Evolutionary conservation across 37 sponge, comb jelly and placozoan species (phyloP).

Genomic region (Ephydatia muelleri): DNA sequence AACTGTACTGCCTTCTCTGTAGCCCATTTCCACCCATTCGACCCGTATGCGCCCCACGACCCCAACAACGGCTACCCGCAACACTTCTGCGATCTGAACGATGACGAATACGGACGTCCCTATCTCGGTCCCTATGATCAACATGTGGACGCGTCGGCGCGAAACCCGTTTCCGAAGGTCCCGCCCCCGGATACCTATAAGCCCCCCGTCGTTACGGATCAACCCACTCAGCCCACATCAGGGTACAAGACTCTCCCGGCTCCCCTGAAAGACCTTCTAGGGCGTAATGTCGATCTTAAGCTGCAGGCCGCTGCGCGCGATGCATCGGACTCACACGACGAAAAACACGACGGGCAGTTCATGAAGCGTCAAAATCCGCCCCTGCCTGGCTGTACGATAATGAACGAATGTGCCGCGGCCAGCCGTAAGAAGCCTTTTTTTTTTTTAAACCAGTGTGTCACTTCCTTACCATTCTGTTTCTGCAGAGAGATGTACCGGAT

Average conservation of each 20-base stretch:
- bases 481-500: conserved; percentile 4
- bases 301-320: no score
- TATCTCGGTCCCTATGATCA: conserved; percentile 25
- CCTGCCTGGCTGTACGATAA: not conserved
- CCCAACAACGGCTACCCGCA: conserved; percentile 14
- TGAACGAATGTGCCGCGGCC: not conserved
- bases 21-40: conserved; percentile 3
- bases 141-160: not conserved
- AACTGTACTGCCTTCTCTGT: no score
- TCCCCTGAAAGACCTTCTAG: not conserved
- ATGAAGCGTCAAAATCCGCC: not conserved
- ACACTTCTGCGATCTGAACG: conserved; percentile 31
- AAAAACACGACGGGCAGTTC: not conserved
- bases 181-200: not conserved
- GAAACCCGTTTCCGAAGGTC: not conserved
- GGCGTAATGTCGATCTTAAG: not conserved
- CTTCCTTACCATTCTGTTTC: not conserved
- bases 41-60: conserved; percentile 18
- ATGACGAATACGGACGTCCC: conserved; percentile 24
- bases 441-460: no score
- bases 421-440: not conserved
- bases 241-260: not conserved
- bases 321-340: no score
- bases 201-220: not conserved
- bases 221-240: no score